Conservation (phyloP, 2,113 vertebrate genomes). For the Rhombomys opimus region DNA sequence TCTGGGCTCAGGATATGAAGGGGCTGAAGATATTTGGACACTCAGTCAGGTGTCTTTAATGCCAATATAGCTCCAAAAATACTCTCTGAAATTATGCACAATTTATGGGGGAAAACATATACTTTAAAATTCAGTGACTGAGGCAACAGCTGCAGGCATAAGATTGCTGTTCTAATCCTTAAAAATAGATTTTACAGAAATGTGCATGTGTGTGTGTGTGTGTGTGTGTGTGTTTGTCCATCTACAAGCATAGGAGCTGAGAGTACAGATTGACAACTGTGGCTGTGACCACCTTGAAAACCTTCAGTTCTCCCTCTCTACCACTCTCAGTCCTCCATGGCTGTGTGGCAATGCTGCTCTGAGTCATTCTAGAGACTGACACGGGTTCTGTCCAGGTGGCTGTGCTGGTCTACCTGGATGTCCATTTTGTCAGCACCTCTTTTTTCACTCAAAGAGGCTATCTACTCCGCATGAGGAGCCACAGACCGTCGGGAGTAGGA, state of each 20-base stretch:
- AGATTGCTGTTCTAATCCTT: slow-evolving; percentile 54
- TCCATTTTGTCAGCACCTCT: not conserved
- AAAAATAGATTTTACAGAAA: slow-evolving; percentile 64
- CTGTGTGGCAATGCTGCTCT: not conserved
- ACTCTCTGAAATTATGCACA: slow-evolving; percentile 23
- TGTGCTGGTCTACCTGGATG: not conserved
- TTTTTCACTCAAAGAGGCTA: not conserved
- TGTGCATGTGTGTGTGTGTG: fast-evolving
- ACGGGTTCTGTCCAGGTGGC: fast-evolving
- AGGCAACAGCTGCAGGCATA: slow-evolving; percentile 42
- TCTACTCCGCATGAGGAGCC: not conserved
- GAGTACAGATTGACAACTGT: not conserved
- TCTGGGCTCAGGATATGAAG: not conserved
- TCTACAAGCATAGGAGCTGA: not conserved
- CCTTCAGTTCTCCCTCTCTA: not conserved
- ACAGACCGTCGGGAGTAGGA: not conserved
- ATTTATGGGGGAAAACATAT: slow-evolving; percentile 10
- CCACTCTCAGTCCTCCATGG: not conserved
- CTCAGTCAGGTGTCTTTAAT: not conserved
- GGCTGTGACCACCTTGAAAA: not conserved
- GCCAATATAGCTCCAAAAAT: not conserved
- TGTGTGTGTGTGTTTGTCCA: not conserved
- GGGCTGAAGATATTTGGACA: not conserved
- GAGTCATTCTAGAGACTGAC: not conserved
- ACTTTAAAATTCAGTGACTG: slow-evolving; percentile 67